Base-by-base conservation (phyloP, 2,113 vertebrate species). In the Miniopterus natalensis region DNA sequence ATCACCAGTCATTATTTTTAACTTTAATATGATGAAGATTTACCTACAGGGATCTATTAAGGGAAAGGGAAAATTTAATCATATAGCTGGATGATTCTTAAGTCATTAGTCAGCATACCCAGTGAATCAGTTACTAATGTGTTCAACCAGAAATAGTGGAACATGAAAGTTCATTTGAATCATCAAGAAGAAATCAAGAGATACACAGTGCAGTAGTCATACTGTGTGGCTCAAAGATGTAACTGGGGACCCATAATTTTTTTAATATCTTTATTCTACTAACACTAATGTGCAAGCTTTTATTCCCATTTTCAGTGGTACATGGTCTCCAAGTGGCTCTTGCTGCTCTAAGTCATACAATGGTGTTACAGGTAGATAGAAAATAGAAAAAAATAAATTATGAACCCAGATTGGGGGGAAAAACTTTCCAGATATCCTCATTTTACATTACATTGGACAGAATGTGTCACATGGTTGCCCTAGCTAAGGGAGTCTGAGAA, bases 11-110 rank as follows among this genome's bases (percentile, higher is more conserved):
- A 97, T 95, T 96, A 94, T 83, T 96, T 97, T 96, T 84, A 95
- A 95, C 84, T 95, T 79, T 88, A 95, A 97, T 96, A 77, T 94
- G 68, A 92, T 31, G 42, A 92, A 92, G 70, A 96, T 95, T 95
- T 96, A 94, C 81, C 78, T 95, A 27, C 90, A 47, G 85, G 90
- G 53, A 87, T 94, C 81, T 93, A 87, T 97, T 96, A 97, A 90
- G 42, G 51, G 31, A 96, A 95, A 40, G 36, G 3, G 73, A 95
- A 92, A 94, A 55, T 75, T 85, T 84, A 89, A 89, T 95, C 80
- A 95, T 40, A 29, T 51, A 95, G 20, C 27, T 97, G 42, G 14
- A 21, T 91, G 71, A 88, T 36, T 88, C 63, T 61, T 96, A 89
- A 92, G 47, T 86, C 78, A 91, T 55, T 88, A 70, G 53, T 92